Evolutionary conservation across 2,888 invertebrate genomes (phyloP).

Genomic region (Deroplatys truncata): DNA sequence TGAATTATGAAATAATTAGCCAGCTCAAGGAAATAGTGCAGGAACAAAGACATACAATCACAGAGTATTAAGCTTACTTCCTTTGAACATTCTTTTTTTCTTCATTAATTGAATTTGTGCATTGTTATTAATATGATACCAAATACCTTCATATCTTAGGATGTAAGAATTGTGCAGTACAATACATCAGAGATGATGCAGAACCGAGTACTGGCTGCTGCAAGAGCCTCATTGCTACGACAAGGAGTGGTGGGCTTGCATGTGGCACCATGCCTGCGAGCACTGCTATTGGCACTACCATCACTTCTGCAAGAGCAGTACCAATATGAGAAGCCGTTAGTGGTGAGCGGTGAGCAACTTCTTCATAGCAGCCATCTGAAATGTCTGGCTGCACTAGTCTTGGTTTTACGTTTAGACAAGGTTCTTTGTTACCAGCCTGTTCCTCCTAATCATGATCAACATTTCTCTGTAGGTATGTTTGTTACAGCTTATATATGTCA

Average conservation of each 20-base stretch:
- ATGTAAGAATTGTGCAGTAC: conserved; percentile 49
- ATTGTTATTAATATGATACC: background rate
- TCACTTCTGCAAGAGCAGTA: conserved; percentile 50
- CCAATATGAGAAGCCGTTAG: conserved; percentile 52
- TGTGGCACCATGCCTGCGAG: conserved; percentile 51
- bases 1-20: too few relatives aligned
- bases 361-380: conserved; percentile 57
- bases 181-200: conserved; percentile 44
- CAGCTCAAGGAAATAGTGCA: too few relatives aligned
- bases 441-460: conserved; percentile 47
- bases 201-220: conserved; percentile 48
- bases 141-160: conserved; percentile 35
- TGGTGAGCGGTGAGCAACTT: conserved; percentile 55
- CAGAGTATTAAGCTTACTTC: too few relatives aligned
- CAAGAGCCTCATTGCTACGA: conserved; percentile 48
- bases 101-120: too few relatives aligned
- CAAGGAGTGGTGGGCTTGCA: conserved; percentile 52
- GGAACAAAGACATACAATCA: too few relatives aligned
- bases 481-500: conserved; percentile 26
- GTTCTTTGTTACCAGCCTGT: conserved; percentile 49
- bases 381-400: conserved; percentile 51
- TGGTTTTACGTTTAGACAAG: conserved; percentile 52
- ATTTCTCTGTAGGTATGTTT: conserved; percentile 32
- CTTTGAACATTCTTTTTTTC: background rate
- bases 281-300: conserved; percentile 49